Evolutionary conservation across 2,888 invertebrate species (phyloP), one percentile per base, ranked within the genome.

Genomic region (Eristalis pertinax): DNA sequence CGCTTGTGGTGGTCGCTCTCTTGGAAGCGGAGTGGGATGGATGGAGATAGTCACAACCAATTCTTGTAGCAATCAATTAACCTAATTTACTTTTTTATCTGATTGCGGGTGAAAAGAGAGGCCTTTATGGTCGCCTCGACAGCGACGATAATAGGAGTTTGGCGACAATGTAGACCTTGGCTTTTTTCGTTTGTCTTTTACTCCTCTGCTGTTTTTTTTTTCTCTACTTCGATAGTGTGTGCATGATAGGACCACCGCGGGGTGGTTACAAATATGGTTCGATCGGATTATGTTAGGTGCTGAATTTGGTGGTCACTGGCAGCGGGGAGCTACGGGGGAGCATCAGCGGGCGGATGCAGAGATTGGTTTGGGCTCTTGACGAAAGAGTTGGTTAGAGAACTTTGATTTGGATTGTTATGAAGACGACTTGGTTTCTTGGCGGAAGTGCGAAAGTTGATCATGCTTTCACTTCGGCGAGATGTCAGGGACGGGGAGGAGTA

Each of bases 51-150:
- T 60, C 76, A 73, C 32, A 76, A 43, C 24, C 58, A 62, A 78
- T 78, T 77, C 65, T 69, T 83, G 75, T 72, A 75, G 78, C 86
- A 86, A 86, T 86, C 86, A 86, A 86, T 86, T 86, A 86, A 79
- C 78, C 83, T 58, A 75, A 83, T 86, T 86, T 79, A 82, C 35
- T 65, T 75, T 32, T 56, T 74, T 75, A 82, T 75, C 86, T 62
- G 86, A 86, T 78, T 64, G 60, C 62, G 29, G 67, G 76, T n/a
- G 50, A 50, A 50, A 50, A 8, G 50, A 19, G 19, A 50, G 76
- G 76, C 62, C 60, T 60, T 29, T 60, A 15, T 13, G 60, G 60
- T 15, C 26, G 32, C 1, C 4, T 26, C 22, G 11, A 60, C 13
- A 3, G 26, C 26, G 60, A 60, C 60, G 50, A 50, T 50, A 50